phyloP scores from a whole-genome alignment of 2,888 invertebrate genomes.

The Bimastos eiseni region DNA sequence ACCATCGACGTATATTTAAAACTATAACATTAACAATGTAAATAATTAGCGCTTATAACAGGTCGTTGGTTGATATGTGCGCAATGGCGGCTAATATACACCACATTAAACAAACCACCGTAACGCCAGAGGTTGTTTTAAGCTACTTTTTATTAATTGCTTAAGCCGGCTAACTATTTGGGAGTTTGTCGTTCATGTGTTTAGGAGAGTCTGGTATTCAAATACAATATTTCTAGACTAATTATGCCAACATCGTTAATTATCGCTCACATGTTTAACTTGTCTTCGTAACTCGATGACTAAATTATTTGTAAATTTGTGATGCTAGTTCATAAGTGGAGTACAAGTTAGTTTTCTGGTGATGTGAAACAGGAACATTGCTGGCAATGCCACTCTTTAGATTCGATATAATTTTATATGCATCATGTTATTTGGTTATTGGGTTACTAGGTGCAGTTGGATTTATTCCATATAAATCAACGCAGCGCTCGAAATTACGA shows the following conservation, averaged over 20 bases:
- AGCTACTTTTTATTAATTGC: not conserved
- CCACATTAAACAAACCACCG: not conserved
- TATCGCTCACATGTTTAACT: not conserved
- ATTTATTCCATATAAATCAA: no score
- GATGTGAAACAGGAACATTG: not conserved
- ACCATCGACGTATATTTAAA: no score
- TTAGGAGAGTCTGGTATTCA: not conserved
- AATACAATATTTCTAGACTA: not conserved
- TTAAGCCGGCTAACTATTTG: not conserved
- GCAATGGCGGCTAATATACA: not conserved
- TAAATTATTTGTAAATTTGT: not conserved
- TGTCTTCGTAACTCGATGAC: not conserved
- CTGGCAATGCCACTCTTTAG: no score
- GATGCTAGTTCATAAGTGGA: not conserved
- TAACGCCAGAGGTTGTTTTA: not conserved
- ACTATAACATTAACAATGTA: no score
- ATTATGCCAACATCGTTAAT: not conserved
- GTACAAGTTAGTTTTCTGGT: not conserved
- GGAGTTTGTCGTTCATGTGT: not conserved
- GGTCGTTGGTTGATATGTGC: not conserved
- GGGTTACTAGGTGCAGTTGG: no score
- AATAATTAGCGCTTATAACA: no score
- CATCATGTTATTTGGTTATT: no score
- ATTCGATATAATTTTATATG: no score
- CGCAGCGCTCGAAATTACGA: no score